phyloP scores from a whole-genome alignment of 2,797 vertebrate genomes.

The Myotis daubentonii region DNA sequence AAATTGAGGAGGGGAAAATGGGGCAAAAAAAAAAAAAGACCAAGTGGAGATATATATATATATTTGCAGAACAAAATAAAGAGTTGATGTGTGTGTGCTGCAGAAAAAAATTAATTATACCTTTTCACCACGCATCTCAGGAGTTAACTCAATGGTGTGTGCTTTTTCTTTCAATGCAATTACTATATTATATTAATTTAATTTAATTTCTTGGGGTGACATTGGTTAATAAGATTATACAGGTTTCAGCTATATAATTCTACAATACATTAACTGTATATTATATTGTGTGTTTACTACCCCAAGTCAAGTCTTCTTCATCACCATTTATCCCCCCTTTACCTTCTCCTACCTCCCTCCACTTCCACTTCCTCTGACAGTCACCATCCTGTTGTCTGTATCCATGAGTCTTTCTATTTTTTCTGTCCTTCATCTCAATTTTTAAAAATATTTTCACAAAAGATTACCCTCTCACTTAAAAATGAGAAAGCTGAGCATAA shows the following conservation, averaged over 20 bases:
- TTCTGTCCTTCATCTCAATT: background rate
- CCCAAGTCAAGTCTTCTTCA: background rate
- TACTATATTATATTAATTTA: background rate
- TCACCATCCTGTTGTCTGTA: background rate
- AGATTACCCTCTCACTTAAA: background rate
- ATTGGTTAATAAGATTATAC: background rate
- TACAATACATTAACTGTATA: background rate
- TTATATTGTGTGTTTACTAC: background rate
- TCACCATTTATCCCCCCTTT: background rate
- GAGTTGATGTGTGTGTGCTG: background rate
- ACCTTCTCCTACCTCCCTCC: background rate
- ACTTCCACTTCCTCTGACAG: background rate
- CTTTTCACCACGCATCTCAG: background rate
- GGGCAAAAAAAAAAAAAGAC: background rate
- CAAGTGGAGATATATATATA: background rate
- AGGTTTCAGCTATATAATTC: background rate
- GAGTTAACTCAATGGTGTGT: background rate
- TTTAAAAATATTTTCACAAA: background rate
- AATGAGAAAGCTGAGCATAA: background rate
- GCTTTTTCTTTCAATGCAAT: background rate
- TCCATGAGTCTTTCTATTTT: background rate
- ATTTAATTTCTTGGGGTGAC: background rate
- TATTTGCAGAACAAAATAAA: background rate
- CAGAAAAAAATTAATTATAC: background rate
- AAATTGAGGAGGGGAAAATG: background rate